These are phyloP conservation scores for Hylaea fasciaria DNA, from an alignment of 2,888 invertebrate genomes.

Conservation along the genomic window DNA sequence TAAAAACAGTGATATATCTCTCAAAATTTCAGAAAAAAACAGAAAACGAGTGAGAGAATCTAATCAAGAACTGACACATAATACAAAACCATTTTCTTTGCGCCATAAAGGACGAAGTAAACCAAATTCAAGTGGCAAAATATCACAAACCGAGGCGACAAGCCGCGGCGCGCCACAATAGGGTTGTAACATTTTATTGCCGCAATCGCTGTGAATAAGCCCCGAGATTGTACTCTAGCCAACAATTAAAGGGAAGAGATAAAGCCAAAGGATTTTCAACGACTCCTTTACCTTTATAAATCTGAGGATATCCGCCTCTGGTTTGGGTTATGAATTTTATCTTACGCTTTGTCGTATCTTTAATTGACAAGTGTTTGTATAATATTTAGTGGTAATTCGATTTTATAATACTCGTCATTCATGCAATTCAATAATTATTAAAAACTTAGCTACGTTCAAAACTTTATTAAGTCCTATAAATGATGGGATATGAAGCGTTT, in stretches of 20 bases:
- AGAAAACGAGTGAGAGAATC: too few relatives aligned
- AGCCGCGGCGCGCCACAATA: slow-evolving; percentile 63
- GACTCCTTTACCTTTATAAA: slow-evolving; percentile 53
- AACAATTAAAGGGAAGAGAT: slow-evolving; percentile 76
- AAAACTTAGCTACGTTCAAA: too few relatives aligned
- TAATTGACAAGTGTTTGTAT: too few relatives aligned
- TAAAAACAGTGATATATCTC: too few relatives aligned
- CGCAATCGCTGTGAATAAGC: slow-evolving; percentile 68
- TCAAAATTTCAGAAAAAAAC: too few relatives aligned
- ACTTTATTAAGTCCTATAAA: too few relatives aligned
- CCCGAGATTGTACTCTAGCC: slow-evolving; percentile 68
- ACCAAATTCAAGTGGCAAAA: slow-evolving; percentile 48
- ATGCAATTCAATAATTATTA: too few relatives aligned
- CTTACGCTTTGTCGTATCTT: slow-evolving; percentile 10
- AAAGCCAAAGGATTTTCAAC: slow-evolving; percentile 62
- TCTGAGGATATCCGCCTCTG: slow-evolving; percentile 23
- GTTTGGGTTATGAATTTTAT: slow-evolving; percentile 30
- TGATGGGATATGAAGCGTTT: too few relatives aligned
- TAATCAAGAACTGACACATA: too few relatives aligned
- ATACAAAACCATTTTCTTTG: slow-evolving; percentile 18
- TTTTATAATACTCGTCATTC: too few relatives aligned
- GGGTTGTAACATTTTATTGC: slow-evolving; percentile 75
- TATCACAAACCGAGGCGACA: slow-evolving; percentile 55
- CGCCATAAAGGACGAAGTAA: slow-evolving; percentile 24
- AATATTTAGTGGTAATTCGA: too few relatives aligned